A percentile compares a stretch with the other conserved stretches of the same genome.
Conservation (phyloP, 2,113 vertebrate species). For the Aegithalos caudatus region DNA sequence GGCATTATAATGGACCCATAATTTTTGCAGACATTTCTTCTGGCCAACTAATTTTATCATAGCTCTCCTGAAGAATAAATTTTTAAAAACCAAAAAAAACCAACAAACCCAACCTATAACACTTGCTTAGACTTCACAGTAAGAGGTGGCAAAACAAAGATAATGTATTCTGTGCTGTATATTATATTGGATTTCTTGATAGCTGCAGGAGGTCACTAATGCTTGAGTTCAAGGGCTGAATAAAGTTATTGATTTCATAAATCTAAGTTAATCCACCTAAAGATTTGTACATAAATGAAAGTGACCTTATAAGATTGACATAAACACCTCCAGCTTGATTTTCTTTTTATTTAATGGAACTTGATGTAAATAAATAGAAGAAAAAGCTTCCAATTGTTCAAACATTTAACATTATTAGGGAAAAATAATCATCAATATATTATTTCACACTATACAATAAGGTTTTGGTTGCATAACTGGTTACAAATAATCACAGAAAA, state of each 20-base stretch:
- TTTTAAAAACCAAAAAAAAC: too few relatives aligned
- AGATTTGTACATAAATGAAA: conserved; percentile 23
- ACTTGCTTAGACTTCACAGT: neutral
- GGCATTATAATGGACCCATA: neutral
- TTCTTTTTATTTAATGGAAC: neutral
- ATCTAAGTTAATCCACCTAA: conserved; percentile 4
- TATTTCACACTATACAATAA: neutral
- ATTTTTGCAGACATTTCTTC: conserved; percentile 16
- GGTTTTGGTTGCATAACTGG: neutral
- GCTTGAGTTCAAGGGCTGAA: neutral
- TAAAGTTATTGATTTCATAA: conserved; percentile 42
- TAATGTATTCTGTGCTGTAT: neutral
- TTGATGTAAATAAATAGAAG: neutral
- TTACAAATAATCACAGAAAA: neutral
- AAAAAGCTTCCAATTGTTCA: neutral
- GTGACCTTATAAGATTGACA: neutral
- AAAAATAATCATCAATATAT: neutral
- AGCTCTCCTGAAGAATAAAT: conserved; percentile 35
- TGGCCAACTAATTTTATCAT: conserved; percentile 4
- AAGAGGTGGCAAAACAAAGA: neutral
- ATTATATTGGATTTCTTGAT: conserved; percentile 23
- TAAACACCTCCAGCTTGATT: neutral
- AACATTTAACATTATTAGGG: neutral
- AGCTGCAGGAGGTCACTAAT: neutral
- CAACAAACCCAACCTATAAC: neutral